Conservation (phyloP, 2,113 vertebrate species). For the Dunckerocampus dactyliophorus region DNA sequence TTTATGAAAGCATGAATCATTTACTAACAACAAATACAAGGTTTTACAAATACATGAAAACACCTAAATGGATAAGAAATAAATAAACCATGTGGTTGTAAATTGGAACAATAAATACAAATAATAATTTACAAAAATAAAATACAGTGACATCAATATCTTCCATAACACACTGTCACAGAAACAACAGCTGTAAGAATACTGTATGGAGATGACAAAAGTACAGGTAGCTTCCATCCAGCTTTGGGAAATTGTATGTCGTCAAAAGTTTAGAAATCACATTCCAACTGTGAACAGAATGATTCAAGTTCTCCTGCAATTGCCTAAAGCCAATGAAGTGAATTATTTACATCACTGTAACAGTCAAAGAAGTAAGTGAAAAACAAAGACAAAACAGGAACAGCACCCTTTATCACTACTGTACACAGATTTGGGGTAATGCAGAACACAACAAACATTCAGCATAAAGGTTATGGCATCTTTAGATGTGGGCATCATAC, state of each 20-base stretch:
- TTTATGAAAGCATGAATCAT: slow-evolving; percentile 53
- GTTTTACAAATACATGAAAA: slow-evolving; percentile 39
- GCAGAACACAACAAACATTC: slow-evolving; percentile 17
- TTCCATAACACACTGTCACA: slow-evolving; percentile 15
- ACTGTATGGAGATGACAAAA: slow-evolving; percentile 27
- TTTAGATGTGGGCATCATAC: slow-evolving; percentile 23
- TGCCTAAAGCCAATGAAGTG: slow-evolving; percentile 3
- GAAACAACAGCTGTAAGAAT: slow-evolving; percentile 17
- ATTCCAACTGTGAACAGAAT: background rate
- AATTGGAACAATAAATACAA: slow-evolving; percentile 7
- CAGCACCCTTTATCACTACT: slow-evolving; percentile 21
- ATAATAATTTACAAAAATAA: slow-evolving; percentile 7
- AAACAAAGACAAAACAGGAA: slow-evolving; percentile 16
- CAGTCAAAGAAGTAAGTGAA: slow-evolving; percentile 8
- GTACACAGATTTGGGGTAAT: slow-evolving; percentile 19
- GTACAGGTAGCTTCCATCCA: slow-evolving; percentile 5
- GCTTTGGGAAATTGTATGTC: background rate
- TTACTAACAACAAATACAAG: slow-evolving; percentile 35
- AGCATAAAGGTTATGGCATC: slow-evolving; percentile 44
- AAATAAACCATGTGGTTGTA: background rate
- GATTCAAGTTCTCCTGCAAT: slow-evolving; percentile 11
- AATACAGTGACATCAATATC: slow-evolving; percentile 33
- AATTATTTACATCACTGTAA: background rate
- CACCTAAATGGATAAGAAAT: background rate
- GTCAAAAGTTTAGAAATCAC: slow-evolving; percentile 10